These are phyloP conservation scores for Scolopax bukidnonensis DNA, from an alignment of 2,797 vertebrate genomes.

Conservation along the genomic window DNA sequence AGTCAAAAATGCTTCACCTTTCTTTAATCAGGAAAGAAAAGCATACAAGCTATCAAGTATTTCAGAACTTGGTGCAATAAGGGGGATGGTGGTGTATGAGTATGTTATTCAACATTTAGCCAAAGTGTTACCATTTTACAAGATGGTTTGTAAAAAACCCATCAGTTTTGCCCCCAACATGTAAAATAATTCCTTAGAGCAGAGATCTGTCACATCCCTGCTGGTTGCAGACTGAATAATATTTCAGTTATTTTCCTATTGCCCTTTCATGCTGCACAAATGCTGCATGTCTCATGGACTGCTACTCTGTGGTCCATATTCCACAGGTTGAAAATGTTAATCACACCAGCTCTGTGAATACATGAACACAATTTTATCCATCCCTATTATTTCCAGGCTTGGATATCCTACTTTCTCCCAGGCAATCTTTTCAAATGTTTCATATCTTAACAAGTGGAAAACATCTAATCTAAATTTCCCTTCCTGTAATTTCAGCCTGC, in stretches of 20 bases:
- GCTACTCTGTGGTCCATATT: background rate
- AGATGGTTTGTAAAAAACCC: background rate
- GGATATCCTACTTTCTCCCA: background rate
- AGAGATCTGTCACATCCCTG: background rate
- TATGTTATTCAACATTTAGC: background rate
- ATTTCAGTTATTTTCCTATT: background rate
- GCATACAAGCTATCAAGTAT: background rate
- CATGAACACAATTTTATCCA: background rate
- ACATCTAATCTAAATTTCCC: slow-evolving; percentile 3
- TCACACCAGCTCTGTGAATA: background rate
- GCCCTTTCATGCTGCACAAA: background rate
- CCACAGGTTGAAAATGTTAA: background rate
- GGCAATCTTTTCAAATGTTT: background rate
- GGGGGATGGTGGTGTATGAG: background rate
- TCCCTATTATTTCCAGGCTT: background rate
- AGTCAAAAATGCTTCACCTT: background rate
- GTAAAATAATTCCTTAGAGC: background rate
- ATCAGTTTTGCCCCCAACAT: background rate
- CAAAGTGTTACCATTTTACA: background rate
- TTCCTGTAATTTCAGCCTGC: slow-evolving; percentile 33
- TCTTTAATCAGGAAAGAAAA: background rate
- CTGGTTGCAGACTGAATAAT: background rate
- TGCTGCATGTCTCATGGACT: background rate
- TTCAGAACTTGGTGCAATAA: background rate
- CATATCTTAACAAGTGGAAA: background rate